Evolutionary conservation across 1,140 invertebrate genomes (phyloP), one percentile per base, ranked within the genome.

Genomic region (Drosophila bipectinata): DNA sequence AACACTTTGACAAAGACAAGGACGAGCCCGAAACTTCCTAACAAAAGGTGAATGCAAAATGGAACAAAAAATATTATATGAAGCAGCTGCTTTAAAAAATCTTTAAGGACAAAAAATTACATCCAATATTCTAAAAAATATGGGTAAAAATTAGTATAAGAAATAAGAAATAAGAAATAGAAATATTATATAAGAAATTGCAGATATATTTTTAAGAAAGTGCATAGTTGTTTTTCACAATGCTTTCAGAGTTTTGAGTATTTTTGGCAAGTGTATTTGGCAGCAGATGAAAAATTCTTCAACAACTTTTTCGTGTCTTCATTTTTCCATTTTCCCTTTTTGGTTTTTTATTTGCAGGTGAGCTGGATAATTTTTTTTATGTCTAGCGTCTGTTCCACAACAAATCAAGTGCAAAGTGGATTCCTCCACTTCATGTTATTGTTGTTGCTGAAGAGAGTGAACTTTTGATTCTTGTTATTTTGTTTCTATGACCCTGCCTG

Each of bases 351-450:
- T 72, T 73, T 49, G 18, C 69, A 73, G 71, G 69, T 73, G 37
- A 74, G 41, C 12, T 49, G 41, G 44, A 72, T 39, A 48, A 41
- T 48, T 73, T 58, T 39, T 61, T 32, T 63, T 56, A 53, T 52
- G 57, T 49, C 57, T 64, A 83, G 64, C 75, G 57, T 80, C 77
- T 80, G 77, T 52, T 85, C 9, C 61, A 59, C 59, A 71, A 78
- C 79, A 82, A 82, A 82, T 82, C 79, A 85, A 80, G 76, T 83
- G 72, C 61, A 75, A 84, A 76, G 68, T 72, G 68, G 68, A 72
- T 28, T 52, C 37, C 48, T 52, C 32, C 51, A 68, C 66, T 72
- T 53, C 41, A 54, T 73, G 45, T 72, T 57, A 73, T 58, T 66
- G 15, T 67, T 61, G 21, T 62, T 77, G 45, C 53, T 68, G 37